phyloP scores from a whole-genome alignment of 2,113 vertebrate species.

The Tachuris rubrigastra region DNA sequence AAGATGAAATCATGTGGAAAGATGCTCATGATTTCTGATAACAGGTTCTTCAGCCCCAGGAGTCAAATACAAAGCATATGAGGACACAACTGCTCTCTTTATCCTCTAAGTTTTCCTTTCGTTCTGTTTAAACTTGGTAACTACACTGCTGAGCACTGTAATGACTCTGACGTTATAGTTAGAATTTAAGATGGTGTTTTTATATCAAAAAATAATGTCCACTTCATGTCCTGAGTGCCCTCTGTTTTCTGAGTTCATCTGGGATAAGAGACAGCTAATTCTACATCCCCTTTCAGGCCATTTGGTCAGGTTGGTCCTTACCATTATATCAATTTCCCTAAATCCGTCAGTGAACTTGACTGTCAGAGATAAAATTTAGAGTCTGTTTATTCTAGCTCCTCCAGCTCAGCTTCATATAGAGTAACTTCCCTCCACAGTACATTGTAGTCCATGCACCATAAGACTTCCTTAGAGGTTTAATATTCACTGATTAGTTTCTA shows the following conservation, averaged over 20 bases:
- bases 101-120: background rate
- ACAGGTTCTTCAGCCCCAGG: background rate
- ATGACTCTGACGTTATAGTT: background rate
- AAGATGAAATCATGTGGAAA: background rate
- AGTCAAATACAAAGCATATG: background rate
- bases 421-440: background rate
- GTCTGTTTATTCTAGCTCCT: slow-evolving; percentile 17
- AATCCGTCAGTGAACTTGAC: background rate
- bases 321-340: background rate
- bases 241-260: slow-evolving; percentile 12
- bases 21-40: background rate
- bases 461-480: slow-evolving; percentile 21
- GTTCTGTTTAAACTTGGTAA: background rate
- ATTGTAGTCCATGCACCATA: background rate
- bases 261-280: background rate
- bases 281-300: background rate
- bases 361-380: slow-evolving; percentile 10
- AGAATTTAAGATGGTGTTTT: background rate
- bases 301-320: background rate
- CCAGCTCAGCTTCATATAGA: background rate
- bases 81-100: background rate
- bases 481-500: background rate
- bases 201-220: background rate
- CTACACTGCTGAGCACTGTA: background rate
- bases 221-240: background rate